Percentiles rank a stretch among this genome's conserved stretches.
Evolutionary conservation across 2,113 vertebrate species (phyloP).

Genomic region (Trinectes maculatus): DNA sequence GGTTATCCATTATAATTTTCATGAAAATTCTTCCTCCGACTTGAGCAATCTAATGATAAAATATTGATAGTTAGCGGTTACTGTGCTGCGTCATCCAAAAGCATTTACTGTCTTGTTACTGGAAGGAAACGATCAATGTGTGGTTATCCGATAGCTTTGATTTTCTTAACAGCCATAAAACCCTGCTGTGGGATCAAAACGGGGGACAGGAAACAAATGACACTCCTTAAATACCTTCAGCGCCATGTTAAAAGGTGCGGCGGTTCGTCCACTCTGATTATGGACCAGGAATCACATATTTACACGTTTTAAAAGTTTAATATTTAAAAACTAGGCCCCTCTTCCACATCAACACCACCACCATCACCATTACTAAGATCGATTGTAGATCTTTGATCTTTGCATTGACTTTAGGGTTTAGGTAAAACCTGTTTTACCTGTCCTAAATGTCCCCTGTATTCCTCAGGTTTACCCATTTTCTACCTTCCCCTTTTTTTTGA

Average conservation of each 20-base stretch:
- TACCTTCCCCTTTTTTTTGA: neutral
- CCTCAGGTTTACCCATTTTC: neutral
- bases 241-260: slow-evolving; percentile 6
- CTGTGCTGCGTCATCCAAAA: slow-evolving; percentile 3
- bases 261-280: neutral
- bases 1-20: neutral
- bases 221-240: slow-evolving; percentile 25
- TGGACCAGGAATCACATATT: neutral
- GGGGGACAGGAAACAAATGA: neutral
- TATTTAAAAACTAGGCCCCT: neutral
- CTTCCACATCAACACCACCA: neutral
- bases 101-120: slow-evolving; percentile 4
- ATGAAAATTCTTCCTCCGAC: neutral
- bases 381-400: too few relatives aligned
- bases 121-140: slow-evolving; percentile 8
- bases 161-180: slow-evolving; percentile 37
- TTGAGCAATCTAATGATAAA: neutral
- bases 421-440: too few relatives aligned
- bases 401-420: too few relatives aligned
- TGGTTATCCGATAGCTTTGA: slow-evolving; percentile 17
- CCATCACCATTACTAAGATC: neutral
- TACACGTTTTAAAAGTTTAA: too few relatives aligned
- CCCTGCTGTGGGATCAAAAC: neutral
- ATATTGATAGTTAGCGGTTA: neutral
- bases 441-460: too few relatives aligned